These are phyloP conservation scores for Leucoraja erinaceus DNA, from an alignment of 2,113 vertebrate genomes.

Conservation along the genomic window DNA sequence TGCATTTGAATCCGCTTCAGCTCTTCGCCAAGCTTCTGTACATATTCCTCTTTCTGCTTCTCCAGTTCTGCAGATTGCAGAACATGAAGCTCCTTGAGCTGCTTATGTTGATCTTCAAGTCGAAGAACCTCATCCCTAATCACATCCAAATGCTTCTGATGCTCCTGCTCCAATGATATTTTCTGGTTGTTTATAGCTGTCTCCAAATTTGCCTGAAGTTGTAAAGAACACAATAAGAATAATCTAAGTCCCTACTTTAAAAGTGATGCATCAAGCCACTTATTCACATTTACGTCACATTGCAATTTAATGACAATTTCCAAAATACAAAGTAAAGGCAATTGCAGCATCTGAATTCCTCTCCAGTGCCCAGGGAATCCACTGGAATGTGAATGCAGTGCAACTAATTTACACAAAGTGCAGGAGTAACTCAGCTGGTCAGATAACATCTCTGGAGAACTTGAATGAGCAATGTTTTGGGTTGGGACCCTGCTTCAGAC, in stretches of 20 bases:
- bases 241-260: not conserved
- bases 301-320: not conserved
- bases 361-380: not conserved
- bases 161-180: slow-evolving; percentile 58
- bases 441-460: too few relatives aligned
- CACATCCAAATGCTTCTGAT: slow-evolving; percentile 54
- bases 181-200: slow-evolving; percentile 53
- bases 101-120: slow-evolving; percentile 62
- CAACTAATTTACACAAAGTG: not conserved
- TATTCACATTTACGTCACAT: not conserved
- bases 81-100: slow-evolving; percentile 57
- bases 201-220: slow-evolving; percentile 52
- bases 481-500: too few relatives aligned
- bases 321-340: not conserved
- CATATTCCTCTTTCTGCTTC: slow-evolving; percentile 49
- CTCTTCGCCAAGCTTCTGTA: slow-evolving; percentile 44
- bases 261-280: not conserved
- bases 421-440: too few relatives aligned
- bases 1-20: slow-evolving; percentile 45
- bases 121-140: slow-evolving; percentile 60
- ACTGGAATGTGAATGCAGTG: not conserved
- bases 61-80: slow-evolving; percentile 52
- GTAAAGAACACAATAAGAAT: not conserved
- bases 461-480: too few relatives aligned
- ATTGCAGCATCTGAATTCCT: not conserved